Evolutionary conservation across 2,888 invertebrate genomes (phyloP).

Genomic region (Caenorhabditis sulstoni): DNA sequence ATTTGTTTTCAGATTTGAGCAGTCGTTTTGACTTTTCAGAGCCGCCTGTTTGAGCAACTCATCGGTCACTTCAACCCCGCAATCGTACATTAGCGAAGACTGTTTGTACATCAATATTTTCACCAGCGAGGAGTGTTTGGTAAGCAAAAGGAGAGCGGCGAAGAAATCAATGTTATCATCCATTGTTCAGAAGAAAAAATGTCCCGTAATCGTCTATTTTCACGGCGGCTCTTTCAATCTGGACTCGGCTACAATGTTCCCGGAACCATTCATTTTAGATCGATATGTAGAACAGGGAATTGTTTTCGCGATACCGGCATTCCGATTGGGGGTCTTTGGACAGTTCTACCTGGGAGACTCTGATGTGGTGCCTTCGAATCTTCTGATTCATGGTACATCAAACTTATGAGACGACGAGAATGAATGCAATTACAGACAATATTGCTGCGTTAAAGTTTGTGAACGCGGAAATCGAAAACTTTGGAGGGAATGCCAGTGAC

Average conservation of each 20-base stretch:
- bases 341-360: slow-evolving; percentile 65
- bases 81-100: slow-evolving; percentile 36
- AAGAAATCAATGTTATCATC: background rate
- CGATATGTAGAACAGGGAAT: slow-evolving; percentile 65
- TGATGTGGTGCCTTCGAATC: slow-evolving; percentile 59
- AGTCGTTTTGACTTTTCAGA: slow-evolving; percentile 1
- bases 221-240: slow-evolving; percentile 69
- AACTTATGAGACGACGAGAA: too few species aligned
- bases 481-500: slow-evolving; percentile 42
- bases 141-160: too few species aligned
- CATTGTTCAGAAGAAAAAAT: slow-evolving; percentile 27
- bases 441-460: slow-evolving; percentile 25
- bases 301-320: slow-evolving; percentile 70
- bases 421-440: slow-evolving; percentile 32
- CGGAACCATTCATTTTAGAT: slow-evolving; percentile 63
- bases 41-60: slow-evolving; percentile 29
- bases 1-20: background rate
- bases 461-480: slow-evolving; percentile 30
- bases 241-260: slow-evolving; percentile 69
- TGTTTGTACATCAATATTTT: slow-evolving; percentile 56
- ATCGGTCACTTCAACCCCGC: background rate
- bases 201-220: slow-evolving; percentile 69
- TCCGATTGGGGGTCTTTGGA: slow-evolving; percentile 70
- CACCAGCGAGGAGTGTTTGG: slow-evolving; percentile 43
- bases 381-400: slow-evolving; percentile 69